Base-by-base conservation (phyloP, 2,797 vertebrate genomes). In the Valencia hispanica region DNA sequence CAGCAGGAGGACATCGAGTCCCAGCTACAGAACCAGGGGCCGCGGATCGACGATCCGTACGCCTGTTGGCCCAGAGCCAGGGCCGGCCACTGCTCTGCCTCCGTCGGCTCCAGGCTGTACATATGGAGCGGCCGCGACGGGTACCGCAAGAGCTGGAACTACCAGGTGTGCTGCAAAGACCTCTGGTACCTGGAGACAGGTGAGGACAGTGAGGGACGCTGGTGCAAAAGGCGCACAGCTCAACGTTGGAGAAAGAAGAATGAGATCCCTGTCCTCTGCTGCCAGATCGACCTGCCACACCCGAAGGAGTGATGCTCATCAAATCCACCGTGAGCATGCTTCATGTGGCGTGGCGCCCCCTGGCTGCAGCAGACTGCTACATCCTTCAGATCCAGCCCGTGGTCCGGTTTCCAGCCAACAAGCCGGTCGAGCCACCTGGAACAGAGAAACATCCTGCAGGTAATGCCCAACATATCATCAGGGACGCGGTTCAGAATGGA, bases 131-230 rank as follows among this genome's bases (percentile, higher is more conserved):
- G 98, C 51, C 96, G 98, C 41, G 98, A 99, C 43, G 97, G 97
- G 41, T 99, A 97, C 92, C 95, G 95, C 72, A 99, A 98, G 93
- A 97, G 92, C 87, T 96, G 97, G 93, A 98, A 97, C 91, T 97
- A 97, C 94, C 98, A 99, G 94, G 97, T 99, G 76, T 99, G 98
- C 96, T 98, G 97, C 93, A 99, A 97, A 88, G 98, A 99, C 91
- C 96, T 99, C 80, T 99, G 98, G 98, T 99, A 97, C 92, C 95
- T 99, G 91, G 98, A 99, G 94, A 98, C 97, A 80, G 97, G 98
- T 99, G 93, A 95, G 95, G 93, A 34, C 43, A 10, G 36, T 9
- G 0, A n/a, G 25, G 41, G 10, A 41, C 32, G 0, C 10, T 39
- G 17, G 34, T 18, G 32, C 3, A 7, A 18, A 45, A 36, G 30